Percentiles rank a stretch among this genome's conserved stretches.
phyloP scores from a whole-genome alignment of 2,888 invertebrate genomes.

The Limnephilus marmoratus region DNA sequence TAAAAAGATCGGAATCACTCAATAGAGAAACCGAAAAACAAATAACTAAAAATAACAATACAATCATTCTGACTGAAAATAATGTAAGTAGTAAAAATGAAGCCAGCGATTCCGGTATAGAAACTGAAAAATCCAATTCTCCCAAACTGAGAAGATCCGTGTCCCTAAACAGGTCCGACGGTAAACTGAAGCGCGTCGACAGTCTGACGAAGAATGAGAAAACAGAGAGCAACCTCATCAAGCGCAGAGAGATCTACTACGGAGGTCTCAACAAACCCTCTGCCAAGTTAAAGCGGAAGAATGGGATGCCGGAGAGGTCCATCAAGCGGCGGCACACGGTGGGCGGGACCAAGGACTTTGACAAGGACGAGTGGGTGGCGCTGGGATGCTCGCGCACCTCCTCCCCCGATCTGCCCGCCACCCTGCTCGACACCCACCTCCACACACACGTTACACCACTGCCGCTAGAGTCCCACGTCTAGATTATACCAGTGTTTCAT shows the following conservation, averaged over 20 bases:
- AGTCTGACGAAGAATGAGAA: conserved; percentile 83
- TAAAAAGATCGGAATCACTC: conserved; percentile 81
- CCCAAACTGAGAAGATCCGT: conserved; percentile 70
- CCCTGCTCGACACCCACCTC: conserved; percentile 69
- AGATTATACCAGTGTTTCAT: background rate
- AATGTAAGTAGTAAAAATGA: conserved; percentile 75
- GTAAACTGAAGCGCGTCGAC: conserved; percentile 78
- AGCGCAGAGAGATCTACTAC: conserved; percentile 77
- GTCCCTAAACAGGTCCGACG: conserved; percentile 73
- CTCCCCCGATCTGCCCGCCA: conserved; percentile 77
- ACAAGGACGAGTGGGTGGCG: conserved; percentile 80
- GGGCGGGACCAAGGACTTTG: conserved; percentile 93
- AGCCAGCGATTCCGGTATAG: conserved; percentile 60
- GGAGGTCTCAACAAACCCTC: conserved; percentile 75
- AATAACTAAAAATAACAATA: conserved; percentile 71
- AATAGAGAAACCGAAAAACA: conserved; percentile 77
- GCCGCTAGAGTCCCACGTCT: conserved; percentile 72
- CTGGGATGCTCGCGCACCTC: conserved; percentile 78
- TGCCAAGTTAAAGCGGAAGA: conserved; percentile 84
- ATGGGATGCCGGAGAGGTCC: conserved; percentile 87
- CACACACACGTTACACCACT: conserved; percentile 68
- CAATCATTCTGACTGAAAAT: conserved; percentile 80
- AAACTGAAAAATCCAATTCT: conserved; percentile 66
- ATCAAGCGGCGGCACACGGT: conserved; percentile 95
- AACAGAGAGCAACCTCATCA: conserved; percentile 83